phyloP scores from a whole-genome alignment of 2,888 invertebrate genomes.

The Beris morrisii region DNA sequence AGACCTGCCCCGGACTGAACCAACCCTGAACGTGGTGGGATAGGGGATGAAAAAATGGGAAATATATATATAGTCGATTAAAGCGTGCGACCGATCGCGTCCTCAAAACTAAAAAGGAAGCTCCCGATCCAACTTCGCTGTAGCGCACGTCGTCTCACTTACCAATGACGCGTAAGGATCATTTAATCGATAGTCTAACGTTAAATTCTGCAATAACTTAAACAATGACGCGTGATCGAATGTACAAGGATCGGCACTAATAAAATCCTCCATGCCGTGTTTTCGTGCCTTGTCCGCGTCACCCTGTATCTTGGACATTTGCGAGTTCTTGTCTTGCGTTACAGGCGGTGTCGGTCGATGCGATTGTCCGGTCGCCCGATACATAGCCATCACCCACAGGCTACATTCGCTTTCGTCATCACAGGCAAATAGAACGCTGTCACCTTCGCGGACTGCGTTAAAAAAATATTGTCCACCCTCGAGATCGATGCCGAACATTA shows the following conservation, averaged over 20 bases:
- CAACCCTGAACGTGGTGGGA: slow-evolving; percentile 72
- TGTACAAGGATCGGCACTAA: slow-evolving; percentile 97
- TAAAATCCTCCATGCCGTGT: slow-evolving; percentile 99
- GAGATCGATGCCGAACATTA: slow-evolving; percentile 91
- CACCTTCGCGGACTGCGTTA: slow-evolving; percentile 98
- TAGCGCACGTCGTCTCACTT: slow-evolving; percentile 47
- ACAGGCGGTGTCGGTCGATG: slow-evolving; percentile 97
- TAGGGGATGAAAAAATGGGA: slow-evolving; percentile 23
- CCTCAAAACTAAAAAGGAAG: too few relatives aligned
- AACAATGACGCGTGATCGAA: slow-evolving; percentile 95
- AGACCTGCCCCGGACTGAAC: slow-evolving; percentile 99
- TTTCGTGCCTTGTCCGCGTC: slow-evolving; percentile 79
- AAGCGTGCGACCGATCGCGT: too few relatives aligned
- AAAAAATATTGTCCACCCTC: slow-evolving; percentile 96
- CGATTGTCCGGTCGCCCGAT: slow-evolving; percentile 98
- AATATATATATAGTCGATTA: background rate
- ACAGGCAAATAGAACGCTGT: slow-evolving; percentile 93
- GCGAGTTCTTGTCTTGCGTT: slow-evolving; percentile 81
- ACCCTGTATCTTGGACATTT: slow-evolving; percentile 87
- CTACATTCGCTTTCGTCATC: slow-evolving; percentile 98
- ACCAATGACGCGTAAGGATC: slow-evolving; percentile 99
- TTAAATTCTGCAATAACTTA: slow-evolving; percentile 86
- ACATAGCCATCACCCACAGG: slow-evolving; percentile 99
- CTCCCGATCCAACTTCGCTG: too few relatives aligned
- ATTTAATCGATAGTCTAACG: slow-evolving; percentile 91